A percentile compares a stretch with the other conserved stretches of the same genome.
These are phyloP conservation scores for Tinea trinotella DNA, from an alignment of 2,888 invertebrate species.

Conservation along the genomic window DNA sequence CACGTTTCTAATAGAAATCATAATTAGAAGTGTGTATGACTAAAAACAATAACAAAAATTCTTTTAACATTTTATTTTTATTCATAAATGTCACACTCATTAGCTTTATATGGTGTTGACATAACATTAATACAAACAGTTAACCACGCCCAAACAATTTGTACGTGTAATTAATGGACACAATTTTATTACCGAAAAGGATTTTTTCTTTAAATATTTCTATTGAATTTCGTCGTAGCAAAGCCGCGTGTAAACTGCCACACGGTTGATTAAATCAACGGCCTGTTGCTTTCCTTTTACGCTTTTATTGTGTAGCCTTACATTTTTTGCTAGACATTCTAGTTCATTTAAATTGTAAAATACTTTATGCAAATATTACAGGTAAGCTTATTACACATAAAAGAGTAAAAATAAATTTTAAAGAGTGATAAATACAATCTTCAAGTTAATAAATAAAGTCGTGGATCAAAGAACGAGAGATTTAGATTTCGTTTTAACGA, in stretches of 20 bases:
- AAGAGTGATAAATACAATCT: too few species aligned
- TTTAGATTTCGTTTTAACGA: background rate
- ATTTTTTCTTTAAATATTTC: background rate
- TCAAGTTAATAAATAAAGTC: too few species aligned
- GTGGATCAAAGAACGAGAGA: background rate
- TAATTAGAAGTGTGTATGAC: too few species aligned
- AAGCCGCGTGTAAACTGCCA: slow-evolving; percentile 19
- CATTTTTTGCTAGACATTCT: background rate
- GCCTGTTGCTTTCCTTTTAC: slow-evolving; percentile 34
- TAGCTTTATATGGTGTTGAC: background rate
- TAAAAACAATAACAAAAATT: background rate
- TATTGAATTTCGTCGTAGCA: slow-evolving; percentile 9
- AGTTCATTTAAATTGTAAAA: slow-evolving; percentile 7
- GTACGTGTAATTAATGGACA: background rate
- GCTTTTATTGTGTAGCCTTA: slow-evolving; percentile 23
- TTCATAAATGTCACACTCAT: slow-evolving; percentile 20
- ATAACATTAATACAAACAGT: background rate
- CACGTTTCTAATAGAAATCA: too few species aligned
- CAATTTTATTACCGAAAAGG: background rate
- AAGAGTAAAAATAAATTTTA: background rate
- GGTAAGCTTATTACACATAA: background rate
- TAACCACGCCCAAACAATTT: background rate
- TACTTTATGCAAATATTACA: background rate
- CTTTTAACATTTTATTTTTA: slow-evolving; percentile 14
- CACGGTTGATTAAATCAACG: slow-evolving; percentile 31